Evolutionary conservation across 2,888 invertebrate species (phyloP).

Genomic region (Carpatolechia fugitivella): DNA sequence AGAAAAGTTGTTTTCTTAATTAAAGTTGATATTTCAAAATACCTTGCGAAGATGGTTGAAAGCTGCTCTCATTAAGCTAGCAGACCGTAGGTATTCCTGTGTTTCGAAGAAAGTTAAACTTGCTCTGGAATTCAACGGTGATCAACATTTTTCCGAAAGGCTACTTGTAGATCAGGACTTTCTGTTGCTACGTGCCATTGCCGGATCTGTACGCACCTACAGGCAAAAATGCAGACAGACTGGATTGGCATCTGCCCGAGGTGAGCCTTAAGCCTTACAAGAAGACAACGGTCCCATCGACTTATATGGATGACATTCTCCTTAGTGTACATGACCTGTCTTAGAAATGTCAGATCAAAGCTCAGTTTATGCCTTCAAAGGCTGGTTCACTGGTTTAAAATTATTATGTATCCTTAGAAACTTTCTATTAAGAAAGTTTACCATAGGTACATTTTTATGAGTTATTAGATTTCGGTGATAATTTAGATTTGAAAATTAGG

Average conservation of each 20-base stretch:
- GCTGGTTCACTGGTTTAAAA: too few species aligned
- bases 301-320: constrained; percentile 30
- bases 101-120: neutral
- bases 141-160: constrained; percentile 2
- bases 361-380: constrained; percentile 4
- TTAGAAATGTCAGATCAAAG: constrained; percentile 10
- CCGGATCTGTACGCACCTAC: constrained; percentile 12
- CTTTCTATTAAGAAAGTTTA: too few species aligned
- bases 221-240: constrained; percentile 33
- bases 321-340: constrained; percentile 2
- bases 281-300: constrained; percentile 35
- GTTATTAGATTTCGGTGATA: too few species aligned
- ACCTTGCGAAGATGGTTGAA: too few species aligned
- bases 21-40: neutral
- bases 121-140: neutral
- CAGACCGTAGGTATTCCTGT: neutral
- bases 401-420: too few species aligned
- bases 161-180: constrained; percentile 1
- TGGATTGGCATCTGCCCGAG: constrained; percentile 40
- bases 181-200: constrained; percentile 7
- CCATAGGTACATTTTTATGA: too few species aligned
- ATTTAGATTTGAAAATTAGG: too few species aligned
- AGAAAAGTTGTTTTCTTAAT: neutral
- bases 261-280: constrained; percentile 23
- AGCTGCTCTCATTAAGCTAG: too few species aligned